Percentiles rank a stretch among this genome's conserved stretches.
phyloP scores from a whole-genome alignment of 2,113 vertebrate species.

The Ramphastos sulfuratus region DNA sequence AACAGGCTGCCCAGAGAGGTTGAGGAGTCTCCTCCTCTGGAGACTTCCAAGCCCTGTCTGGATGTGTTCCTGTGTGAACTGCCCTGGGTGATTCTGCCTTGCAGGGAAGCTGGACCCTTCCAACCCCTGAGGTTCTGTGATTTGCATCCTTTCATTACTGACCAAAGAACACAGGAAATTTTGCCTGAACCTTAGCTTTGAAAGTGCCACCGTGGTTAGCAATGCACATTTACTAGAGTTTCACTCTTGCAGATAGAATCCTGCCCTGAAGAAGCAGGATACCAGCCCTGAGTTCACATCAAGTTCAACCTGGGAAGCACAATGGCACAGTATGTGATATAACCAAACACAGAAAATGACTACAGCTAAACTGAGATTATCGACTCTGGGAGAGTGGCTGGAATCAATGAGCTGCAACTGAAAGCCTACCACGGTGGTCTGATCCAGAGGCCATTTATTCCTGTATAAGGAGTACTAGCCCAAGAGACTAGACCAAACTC shows the following conservation, averaged over 20 bases:
- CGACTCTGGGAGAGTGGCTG: neutral
- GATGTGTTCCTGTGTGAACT: no score
- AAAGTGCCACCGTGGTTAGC: neutral
- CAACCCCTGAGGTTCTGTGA: no score
- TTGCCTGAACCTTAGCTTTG: neutral
- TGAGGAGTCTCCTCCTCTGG: no score
- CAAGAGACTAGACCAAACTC: conserved; percentile 29
- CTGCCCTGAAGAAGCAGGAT: neutral
- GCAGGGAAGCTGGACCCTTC: no score
- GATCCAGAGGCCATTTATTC: conserved; percentile 40
- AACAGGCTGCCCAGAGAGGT: no score
- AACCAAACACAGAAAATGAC: conserved; percentile 29
- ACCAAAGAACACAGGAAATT: neutral
- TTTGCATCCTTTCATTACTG: neutral
- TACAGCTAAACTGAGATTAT: conserved; percentile 50
- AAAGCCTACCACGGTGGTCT: neutral
- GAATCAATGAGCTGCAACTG: conserved; percentile 10
- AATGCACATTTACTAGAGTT: neutral
- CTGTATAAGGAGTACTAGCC: conserved; percentile 7
- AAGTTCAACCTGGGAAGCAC: conserved; percentile 24
- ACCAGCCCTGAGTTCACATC: neutral
- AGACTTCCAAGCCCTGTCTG: no score
- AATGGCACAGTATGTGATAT: neutral
- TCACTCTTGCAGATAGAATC: conserved; percentile 22
- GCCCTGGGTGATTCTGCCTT: no score